Evolutionary conservation across 2,888 invertebrate species (phyloP).

Genomic region (Caradrina kadenii): DNA sequence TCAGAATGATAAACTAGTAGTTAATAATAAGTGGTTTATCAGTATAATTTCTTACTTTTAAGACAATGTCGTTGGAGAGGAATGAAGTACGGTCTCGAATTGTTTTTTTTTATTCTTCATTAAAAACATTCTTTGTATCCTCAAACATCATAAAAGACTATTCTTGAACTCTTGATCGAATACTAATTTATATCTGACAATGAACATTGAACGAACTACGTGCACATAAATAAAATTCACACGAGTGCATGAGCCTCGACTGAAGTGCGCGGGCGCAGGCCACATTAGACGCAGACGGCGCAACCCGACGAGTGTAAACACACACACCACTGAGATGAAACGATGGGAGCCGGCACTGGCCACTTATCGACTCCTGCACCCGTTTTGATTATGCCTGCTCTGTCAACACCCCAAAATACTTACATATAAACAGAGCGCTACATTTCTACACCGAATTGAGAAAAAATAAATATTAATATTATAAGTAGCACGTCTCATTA

Average conservation of each 20-base stretch:
- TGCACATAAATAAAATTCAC: conserved; percentile 70
- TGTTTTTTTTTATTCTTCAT: too few relatives aligned
- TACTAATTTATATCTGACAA: neutral
- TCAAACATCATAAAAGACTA: neutral
- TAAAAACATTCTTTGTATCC: neutral
- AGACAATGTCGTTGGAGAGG: neutral
- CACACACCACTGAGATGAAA: conserved; percentile 76
- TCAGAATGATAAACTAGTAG: conserved; percentile 21
- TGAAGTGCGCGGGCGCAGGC: conserved; percentile 72
- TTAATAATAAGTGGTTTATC: neutral
- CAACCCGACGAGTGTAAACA: conserved; percentile 79
- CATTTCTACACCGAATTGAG: conserved; percentile 56
- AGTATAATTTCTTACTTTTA: conserved; percentile 5
- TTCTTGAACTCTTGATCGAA: conserved; percentile 13
- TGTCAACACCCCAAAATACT: conserved; percentile 88
- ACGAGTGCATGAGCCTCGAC: conserved; percentile 71
- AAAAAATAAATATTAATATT: conserved; percentile 14
- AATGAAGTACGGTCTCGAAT: neutral
- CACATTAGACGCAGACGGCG: conserved; percentile 58
- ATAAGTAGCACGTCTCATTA: neutral
- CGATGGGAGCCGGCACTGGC: conserved; percentile 87
- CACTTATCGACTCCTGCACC: conserved; percentile 87
- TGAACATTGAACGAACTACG: conserved; percentile 10
- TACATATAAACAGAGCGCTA: conserved; percentile 77
- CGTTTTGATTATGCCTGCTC: conserved; percentile 83